These are phyloP conservation scores for Brachypteracias leptosomus DNA, from an alignment of 2,113 vertebrate species.

Conservation along the genomic window DNA sequence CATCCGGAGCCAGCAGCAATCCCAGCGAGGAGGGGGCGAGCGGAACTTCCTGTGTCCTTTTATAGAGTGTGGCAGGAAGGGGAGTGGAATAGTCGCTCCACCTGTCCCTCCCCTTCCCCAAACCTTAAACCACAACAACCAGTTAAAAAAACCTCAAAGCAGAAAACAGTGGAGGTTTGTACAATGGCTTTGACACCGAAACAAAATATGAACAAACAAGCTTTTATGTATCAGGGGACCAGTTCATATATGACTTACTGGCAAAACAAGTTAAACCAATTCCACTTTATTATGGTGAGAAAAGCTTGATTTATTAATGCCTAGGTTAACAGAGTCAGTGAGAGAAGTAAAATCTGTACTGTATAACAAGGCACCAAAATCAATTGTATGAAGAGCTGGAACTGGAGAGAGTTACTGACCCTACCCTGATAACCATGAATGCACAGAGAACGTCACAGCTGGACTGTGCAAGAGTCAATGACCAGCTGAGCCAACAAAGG, in stretches of 20 bases:
- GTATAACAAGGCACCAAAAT: not conserved
- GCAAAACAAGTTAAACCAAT: not conserved
- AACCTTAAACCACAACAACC: too few relatives aligned
- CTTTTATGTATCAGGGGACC: not conserved
- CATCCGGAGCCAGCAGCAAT: too few relatives aligned
- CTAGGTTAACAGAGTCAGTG: not conserved
- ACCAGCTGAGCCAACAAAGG: conserved; percentile 30
- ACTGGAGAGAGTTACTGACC: not conserved
- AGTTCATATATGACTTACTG: not conserved
- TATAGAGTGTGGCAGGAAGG: too few relatives aligned
- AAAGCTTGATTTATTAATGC: not conserved
- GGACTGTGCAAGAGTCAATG: not conserved
- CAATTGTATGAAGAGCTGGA: not conserved
- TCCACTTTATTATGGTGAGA: not conserved
- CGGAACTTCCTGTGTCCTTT: too few relatives aligned
- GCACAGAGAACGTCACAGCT: not conserved
- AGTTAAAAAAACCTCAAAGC: not conserved
- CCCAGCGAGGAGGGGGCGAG: too few relatives aligned
- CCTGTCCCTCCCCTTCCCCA: too few relatives aligned
- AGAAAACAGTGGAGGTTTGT: not conserved
- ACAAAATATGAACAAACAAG: not conserved
- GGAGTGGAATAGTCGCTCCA: too few relatives aligned
- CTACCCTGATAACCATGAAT: not conserved
- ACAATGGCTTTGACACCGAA: not conserved
- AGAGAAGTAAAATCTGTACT: not conserved